Evolutionary conservation across 2,888 invertebrate genomes (phyloP), one percentile per base, ranked within the genome.

Genomic region (Ormyrus thymus): DNA sequence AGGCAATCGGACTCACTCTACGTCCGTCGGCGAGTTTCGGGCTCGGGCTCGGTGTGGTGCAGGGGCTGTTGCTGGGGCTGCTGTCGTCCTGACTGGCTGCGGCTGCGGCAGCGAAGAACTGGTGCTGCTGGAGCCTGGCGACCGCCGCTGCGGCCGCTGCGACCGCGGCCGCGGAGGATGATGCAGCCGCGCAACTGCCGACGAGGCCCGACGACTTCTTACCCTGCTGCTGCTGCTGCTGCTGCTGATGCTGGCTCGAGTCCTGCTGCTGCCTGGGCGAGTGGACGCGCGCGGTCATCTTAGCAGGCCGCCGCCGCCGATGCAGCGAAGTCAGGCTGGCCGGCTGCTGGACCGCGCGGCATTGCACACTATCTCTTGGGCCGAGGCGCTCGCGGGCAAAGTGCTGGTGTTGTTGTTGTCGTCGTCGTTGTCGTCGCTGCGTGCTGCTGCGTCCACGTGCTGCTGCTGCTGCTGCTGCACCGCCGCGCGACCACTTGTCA

Each of bases 281-380:
- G 85, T 89, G 89, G 81, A 89, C 87, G 87, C 89, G 89, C 83
- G 89, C 89, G 85, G 89, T 90, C 89, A 90, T 90, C 82, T 90
- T 89, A 89, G 83, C 85, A 87, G 88, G 59, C 56, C n/a, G 15
- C 73, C 11, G 15, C 59, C 51, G 29, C 56, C 29, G 77, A 48
- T 46, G 59, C 73, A 11, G 69, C 76, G 65, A 74, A 45, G 78
- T 66, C 75, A 79, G 75, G 69, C 29, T 29, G 29, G 75, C 74
- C 78, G 77, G 78, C 58, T 81, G 74, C 70, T 81, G 82, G 75
- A 80, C 76, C 68, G 82, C 82, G 81, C 74, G 69, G 77, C 80
- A 78, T 71, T 76, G 77, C 81, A 55, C 61, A 66, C 73, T 55
- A 55, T 59, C 61, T 50, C 62, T 77, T 69, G 73, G 71, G 29